phyloP scores from a whole-genome alignment of 2,888 invertebrate species.

The Serripes groenlandicus region DNA sequence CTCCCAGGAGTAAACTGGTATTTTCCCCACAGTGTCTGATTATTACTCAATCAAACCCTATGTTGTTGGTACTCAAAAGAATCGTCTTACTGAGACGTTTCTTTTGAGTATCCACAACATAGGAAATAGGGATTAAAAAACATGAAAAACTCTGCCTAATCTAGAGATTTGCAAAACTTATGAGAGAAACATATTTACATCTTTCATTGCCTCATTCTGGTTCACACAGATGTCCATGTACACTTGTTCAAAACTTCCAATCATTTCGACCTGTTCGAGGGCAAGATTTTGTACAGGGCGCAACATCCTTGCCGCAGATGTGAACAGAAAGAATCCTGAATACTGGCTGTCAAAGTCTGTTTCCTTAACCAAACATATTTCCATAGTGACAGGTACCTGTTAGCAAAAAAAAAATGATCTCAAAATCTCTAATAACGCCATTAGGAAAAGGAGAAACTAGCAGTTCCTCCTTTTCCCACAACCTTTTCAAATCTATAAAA shows the following conservation, averaged over 20 bases:
- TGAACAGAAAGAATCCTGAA: slow-evolving; percentile 96
- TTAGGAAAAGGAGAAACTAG: neutral
- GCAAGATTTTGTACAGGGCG: slow-evolving; percentile 95
- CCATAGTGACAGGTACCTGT: slow-evolving; percentile 82
- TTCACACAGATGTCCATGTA: slow-evolving; percentile 95
- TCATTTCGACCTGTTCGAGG: slow-evolving; percentile 78
- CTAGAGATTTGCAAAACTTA: too few relatives aligned
- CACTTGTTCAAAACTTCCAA: slow-evolving; percentile 97
- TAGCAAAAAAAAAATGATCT: neutral
- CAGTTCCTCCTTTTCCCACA: neutral
- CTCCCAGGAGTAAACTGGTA: too few relatives aligned
- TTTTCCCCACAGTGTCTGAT: too few relatives aligned
- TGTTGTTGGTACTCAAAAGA: too few relatives aligned
- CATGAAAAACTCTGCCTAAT: too few relatives aligned
- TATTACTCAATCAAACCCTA: too few relatives aligned
- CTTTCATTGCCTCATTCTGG: slow-evolving; percentile 92
- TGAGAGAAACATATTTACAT: too few relatives aligned
- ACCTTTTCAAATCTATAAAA: too few relatives aligned
- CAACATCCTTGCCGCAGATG: slow-evolving; percentile 96
- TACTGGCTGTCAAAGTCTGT: slow-evolving; percentile 92
- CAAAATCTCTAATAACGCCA: too few relatives aligned
- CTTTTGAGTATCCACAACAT: too few relatives aligned
- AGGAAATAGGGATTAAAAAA: too few relatives aligned
- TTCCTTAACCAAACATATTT: slow-evolving; percentile 83
- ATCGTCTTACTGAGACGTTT: too few relatives aligned